A percentile compares a stretch with the other conserved stretches of the same genome.
Evolutionary conservation across 2,888 invertebrate genomes (phyloP).

Genomic region (Cantharis rustica): DNA sequence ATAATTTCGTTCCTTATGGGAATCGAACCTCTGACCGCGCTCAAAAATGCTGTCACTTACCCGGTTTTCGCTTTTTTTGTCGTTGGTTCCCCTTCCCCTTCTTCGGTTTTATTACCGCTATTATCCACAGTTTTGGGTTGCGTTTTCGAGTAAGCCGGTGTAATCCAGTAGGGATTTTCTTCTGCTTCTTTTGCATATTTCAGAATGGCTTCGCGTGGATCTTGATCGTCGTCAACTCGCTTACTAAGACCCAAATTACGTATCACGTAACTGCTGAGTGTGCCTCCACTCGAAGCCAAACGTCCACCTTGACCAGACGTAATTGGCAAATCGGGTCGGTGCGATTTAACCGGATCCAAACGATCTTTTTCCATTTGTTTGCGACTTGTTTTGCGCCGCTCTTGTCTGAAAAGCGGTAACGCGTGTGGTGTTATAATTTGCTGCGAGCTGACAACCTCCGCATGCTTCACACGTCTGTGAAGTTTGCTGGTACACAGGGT

Average conservation of each 20-base stretch:
- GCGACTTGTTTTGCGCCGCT: constrained; percentile 83
- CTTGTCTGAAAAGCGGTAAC: constrained; percentile 91
- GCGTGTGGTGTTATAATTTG: constrained; percentile 97
- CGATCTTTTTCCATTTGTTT: constrained; percentile 92
- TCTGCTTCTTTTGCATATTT: constrained; percentile 94
- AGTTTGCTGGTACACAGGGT: constrained; percentile 86
- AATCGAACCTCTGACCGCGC: background rate
- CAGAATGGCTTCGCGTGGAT: constrained; percentile 93
- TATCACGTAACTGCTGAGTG: constrained; percentile 91
- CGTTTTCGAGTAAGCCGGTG: constrained; percentile 87
- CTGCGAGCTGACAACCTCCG: constrained; percentile 86
- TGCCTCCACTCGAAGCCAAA: constrained; percentile 93
- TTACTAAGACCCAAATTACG: constrained; percentile 93
- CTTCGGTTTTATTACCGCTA: background rate
- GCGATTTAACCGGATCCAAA: constrained; percentile 82
- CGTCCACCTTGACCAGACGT: constrained; percentile 92
- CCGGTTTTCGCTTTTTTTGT: constrained; percentile 46
- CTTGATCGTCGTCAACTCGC: constrained; percentile 87
- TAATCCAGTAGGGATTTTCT: constrained; percentile 96
- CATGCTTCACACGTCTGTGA: constrained; percentile 76
- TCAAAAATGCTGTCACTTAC: background rate
- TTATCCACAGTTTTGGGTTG: constrained; percentile 83
- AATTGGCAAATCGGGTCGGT: constrained; percentile 82
- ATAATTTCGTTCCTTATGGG: background rate
- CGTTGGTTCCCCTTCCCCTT: constrained; percentile 43